Conservation (phyloP, 2,113 vertebrate genomes). For the Taxidea taxus region DNA sequence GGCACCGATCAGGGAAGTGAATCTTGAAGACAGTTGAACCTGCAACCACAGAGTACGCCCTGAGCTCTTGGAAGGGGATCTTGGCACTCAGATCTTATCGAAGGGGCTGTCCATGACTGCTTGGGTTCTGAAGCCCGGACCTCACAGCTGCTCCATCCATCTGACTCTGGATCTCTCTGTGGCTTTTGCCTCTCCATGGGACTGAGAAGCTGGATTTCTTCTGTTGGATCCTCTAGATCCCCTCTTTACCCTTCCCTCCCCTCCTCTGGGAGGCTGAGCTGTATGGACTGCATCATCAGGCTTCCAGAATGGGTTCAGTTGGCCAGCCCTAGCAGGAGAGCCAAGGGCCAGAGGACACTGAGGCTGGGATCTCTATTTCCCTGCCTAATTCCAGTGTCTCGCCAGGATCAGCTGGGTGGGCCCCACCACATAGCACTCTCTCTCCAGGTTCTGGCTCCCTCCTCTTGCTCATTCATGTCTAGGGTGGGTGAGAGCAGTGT, state of each 20-base stretch:
- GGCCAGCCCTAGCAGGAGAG: background rate
- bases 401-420: background rate
- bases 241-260: background rate
- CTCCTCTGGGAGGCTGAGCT: background rate
- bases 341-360: background rate
- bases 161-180: background rate
- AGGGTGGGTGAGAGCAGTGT: background rate
- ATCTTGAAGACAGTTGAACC: background rate
- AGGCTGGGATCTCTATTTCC: background rate
- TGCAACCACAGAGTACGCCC: background rate
- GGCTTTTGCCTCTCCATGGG: background rate
- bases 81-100: background rate
- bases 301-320: background rate
- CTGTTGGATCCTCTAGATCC: background rate
- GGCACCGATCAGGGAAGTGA: background rate
- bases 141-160: background rate
- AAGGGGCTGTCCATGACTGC: background rate
- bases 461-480: background rate
- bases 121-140: too few species aligned
- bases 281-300: accelerated
- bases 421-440: background rate
- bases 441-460: background rate
- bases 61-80: background rate
- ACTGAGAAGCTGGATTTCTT: background rate
- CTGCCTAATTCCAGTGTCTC: background rate